phyloP scores from a whole-genome alignment of 2,113 vertebrate species.

The Atherinomorus stipes region DNA sequence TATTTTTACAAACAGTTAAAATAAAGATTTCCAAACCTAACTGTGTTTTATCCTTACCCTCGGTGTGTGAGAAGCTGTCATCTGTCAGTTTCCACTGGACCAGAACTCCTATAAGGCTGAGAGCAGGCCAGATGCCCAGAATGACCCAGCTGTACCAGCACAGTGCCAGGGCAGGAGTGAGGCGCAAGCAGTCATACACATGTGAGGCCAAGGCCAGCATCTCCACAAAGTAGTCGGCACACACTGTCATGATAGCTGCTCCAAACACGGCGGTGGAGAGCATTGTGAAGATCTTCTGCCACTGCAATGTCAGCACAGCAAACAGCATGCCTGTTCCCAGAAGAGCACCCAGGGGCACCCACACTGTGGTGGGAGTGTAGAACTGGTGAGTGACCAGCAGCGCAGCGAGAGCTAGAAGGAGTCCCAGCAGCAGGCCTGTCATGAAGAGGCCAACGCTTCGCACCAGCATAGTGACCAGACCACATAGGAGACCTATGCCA shows the following conservation, averaged over 20 bases:
- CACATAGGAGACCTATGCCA: conserved; percentile 89
- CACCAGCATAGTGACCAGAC: conserved; percentile 91
- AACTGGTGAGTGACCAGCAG: conserved; percentile 85
- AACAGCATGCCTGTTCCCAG: conserved; percentile 88
- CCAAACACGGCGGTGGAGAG: conserved; percentile 88
- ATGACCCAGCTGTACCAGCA: conserved; percentile 94
- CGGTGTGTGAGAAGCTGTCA: conserved; percentile 84
- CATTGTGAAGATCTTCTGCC: conserved; percentile 88
- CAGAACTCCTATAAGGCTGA: conserved; percentile 86
- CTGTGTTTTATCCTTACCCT: conserved; percentile 77
- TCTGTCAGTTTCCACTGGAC: conserved; percentile 90
- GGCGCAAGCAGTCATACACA: conserved; percentile 83
- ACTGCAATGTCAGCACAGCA: conserved; percentile 88
- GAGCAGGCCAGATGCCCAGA: conserved; percentile 87
- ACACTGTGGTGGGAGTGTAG: conserved; percentile 86
- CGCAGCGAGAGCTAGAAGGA: conserved; percentile 84
- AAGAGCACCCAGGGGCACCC: conserved; percentile 88
- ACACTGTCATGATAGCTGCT: conserved; percentile 86
- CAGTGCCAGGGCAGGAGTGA: conserved; percentile 78
- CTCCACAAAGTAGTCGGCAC: conserved; percentile 89
- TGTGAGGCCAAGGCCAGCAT: conserved; percentile 83
- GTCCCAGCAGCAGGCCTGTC: conserved; percentile 89
- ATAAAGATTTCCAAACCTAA: background rate
- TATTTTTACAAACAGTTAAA: too few species aligned
- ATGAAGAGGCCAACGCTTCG: conserved; percentile 91